A percentile compares a stretch with the other conserved stretches of the same genome.
Evolutionary conservation across 2,797 vertebrate genomes (phyloP).

Genomic region (Sebastes jordani): DNA sequence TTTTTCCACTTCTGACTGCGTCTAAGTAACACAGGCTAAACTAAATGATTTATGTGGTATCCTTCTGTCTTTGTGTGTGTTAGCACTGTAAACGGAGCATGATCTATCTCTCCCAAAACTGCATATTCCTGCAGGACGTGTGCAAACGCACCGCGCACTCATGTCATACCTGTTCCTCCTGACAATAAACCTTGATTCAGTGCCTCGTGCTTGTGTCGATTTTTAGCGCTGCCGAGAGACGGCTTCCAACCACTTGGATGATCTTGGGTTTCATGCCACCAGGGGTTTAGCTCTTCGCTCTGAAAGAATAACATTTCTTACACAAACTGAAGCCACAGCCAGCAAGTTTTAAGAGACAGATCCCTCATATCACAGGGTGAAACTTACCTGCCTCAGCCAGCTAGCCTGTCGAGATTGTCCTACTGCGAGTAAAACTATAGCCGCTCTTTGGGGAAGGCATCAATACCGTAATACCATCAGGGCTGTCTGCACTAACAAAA

Average conservation of each 20-base stretch:
- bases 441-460: slow-evolving; percentile 25
- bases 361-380: slow-evolving; percentile 24
- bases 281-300: slow-evolving; percentile 54
- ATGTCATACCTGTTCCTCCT: slow-evolving; percentile 45
- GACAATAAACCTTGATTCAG: slow-evolving; percentile 49
- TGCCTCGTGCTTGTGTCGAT: slow-evolving; percentile 38
- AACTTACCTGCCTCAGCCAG: slow-evolving; percentile 31
- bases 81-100: slow-evolving; percentile 54
- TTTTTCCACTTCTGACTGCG: slow-evolving; percentile 17
- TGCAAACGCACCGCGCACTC: slow-evolving; percentile 20
- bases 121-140: slow-evolving; percentile 20
- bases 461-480: neutral
- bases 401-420: slow-evolving; percentile 36
- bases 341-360: slow-evolving; percentile 32
- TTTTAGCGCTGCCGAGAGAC: slow-evolving; percentile 47
- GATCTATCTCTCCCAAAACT: slow-evolving; percentile 35
- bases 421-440: slow-evolving; percentile 29
- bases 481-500: neutral
- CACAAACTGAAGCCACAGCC: slow-evolving; percentile 33
- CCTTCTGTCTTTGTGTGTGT: slow-evolving; percentile 29
- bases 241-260: slow-evolving; percentile 58
- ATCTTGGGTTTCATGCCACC: slow-evolving; percentile 60
- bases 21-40: slow-evolving; percentile 22
- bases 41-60: slow-evolving; percentile 42
- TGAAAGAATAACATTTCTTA: slow-evolving; percentile 57